phyloP scores from a whole-genome alignment of 2,113 vertebrate species.

The Gymnobelideus leadbeateri region DNA sequence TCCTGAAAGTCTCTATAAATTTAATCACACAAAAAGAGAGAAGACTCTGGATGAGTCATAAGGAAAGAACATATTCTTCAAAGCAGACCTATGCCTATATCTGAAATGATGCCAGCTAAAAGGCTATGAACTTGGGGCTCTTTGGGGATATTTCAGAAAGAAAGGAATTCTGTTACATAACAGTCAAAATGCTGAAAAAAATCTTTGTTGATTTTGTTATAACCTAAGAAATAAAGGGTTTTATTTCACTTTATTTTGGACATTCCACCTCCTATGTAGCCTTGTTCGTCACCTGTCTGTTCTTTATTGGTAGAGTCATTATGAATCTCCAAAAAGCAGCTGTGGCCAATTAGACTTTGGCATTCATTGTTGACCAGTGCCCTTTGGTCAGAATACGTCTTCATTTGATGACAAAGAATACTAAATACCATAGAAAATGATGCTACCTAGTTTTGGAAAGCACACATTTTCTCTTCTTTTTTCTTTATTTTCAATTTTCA shows the following conservation, averaged over 20 bases:
- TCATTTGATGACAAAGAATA: conserved; percentile 62
- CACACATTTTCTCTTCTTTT: conserved; percentile 23
- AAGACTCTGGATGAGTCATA: neutral
- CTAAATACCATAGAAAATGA: conserved; percentile 59
- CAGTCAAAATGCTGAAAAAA: conserved; percentile 53
- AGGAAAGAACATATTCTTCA: neutral
- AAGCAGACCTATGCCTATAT: conserved; percentile 51
- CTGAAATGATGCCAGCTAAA: conserved; percentile 14
- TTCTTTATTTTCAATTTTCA: too few species aligned
- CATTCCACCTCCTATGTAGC: conserved; percentile 29
- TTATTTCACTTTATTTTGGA: conserved; percentile 38
- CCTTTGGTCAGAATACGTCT: conserved; percentile 34
- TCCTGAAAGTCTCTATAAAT: neutral
- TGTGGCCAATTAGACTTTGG: conserved; percentile 35
- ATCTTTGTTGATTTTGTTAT: conserved; percentile 53
- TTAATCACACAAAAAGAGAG: neutral
- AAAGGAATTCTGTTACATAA: conserved; percentile 46
- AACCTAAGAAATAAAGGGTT: conserved; percentile 57
- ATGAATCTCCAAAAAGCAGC: conserved; percentile 30
- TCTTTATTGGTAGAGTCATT: conserved; percentile 15
- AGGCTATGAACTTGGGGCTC: conserved; percentile 34
- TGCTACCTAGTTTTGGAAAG: conserved; percentile 40
- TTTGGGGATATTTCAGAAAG: conserved; percentile 64
- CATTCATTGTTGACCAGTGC: conserved; percentile 32
- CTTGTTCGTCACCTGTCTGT: neutral